Evolutionary conservation across 1,140 invertebrate genomes (phyloP).

Genomic region (Papilio aristodemus): DNA sequence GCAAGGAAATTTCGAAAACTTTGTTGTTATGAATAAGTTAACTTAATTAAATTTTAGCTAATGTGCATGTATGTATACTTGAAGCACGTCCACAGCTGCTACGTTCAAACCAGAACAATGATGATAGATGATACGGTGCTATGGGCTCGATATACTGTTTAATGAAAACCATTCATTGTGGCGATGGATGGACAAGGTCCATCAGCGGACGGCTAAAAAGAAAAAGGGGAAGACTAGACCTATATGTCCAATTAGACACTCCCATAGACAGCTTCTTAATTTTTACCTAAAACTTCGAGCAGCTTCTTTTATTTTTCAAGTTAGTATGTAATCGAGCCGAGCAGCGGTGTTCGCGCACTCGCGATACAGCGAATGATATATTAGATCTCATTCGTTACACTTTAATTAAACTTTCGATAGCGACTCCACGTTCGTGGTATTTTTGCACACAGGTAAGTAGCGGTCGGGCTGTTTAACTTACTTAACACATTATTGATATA

Average conservation of each 20-base stretch:
- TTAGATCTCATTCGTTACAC: constrained; percentile 72
- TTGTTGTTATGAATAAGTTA: not conserved
- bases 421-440: constrained; percentile 44
- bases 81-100: not conserved
- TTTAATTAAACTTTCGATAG: constrained; percentile 76
- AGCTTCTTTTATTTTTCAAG: not conserved
- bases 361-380: constrained; percentile 61
- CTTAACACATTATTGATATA: no score
- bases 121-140: no score
- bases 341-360: no score
- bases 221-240: no score
- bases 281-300: not conserved
- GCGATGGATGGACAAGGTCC: no score
- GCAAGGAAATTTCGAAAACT: not conserved
- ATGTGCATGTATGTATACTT: not conserved
- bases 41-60: constrained; percentile 9
- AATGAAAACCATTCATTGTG: no score
- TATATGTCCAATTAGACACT: no score
- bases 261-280: no score
- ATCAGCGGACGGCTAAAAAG: no score
- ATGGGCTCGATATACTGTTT: no score
- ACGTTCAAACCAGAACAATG: no score
- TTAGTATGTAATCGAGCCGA: not conserved
- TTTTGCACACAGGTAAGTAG: constrained; percentile 45
- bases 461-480: constrained; percentile 31